Evolutionary conservation across 1,140 invertebrate genomes (phyloP).

Genomic region (Conus ventricosus): DNA sequence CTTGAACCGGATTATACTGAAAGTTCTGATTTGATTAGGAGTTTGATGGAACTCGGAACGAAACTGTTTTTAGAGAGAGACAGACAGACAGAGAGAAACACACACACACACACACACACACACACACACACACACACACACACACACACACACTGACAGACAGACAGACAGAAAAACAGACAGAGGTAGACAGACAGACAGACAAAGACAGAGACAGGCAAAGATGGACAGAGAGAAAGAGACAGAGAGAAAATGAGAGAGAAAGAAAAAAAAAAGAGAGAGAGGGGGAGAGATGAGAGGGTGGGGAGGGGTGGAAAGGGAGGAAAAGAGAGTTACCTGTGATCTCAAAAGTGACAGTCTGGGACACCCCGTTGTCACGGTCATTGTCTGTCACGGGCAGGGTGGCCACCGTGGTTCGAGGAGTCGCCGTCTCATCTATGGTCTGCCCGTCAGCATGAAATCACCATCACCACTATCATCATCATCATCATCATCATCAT

Average conservation of each 20-base stretch:
- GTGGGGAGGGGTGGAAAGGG: not conserved
- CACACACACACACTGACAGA: too few relatives aligned
- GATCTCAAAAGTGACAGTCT: conserved; percentile 26
- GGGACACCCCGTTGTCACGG: conserved; percentile 32
- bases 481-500: not conserved
- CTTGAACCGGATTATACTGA: too few relatives aligned
- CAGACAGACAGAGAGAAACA: too few relatives aligned
- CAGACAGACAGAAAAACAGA: not conserved
- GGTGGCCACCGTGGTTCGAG: conserved; percentile 41
- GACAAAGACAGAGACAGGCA: not conserved
- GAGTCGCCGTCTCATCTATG: not conserved
- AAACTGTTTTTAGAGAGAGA: too few relatives aligned
- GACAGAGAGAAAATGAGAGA: not conserved
- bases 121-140: too few relatives aligned
- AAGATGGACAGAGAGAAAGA: not conserved
- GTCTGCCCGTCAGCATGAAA: not conserved
- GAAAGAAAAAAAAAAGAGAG: not conserved
- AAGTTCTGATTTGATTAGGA: too few relatives aligned
- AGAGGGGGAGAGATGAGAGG: not conserved
- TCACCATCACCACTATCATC: not conserved
- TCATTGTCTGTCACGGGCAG: conserved; percentile 39
- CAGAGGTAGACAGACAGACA: not conserved
- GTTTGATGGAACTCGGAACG: too few relatives aligned
- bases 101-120: too few relatives aligned
- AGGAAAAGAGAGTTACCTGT: not conserved